Evolutionary conservation across 2,888 invertebrate genomes (phyloP), one percentile per base, ranked within the genome.

Genomic region (Dugesia japonica): DNA sequence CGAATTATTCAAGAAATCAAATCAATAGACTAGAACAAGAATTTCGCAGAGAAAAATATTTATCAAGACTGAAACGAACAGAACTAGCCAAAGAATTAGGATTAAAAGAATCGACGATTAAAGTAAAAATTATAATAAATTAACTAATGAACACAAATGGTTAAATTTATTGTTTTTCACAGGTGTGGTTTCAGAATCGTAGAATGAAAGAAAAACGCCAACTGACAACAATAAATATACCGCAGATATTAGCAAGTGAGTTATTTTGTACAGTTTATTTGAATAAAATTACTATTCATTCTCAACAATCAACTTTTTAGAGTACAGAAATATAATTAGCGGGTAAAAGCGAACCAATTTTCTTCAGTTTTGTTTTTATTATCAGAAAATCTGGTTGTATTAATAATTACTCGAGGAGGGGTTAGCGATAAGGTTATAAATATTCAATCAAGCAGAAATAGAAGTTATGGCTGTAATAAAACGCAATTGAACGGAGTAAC

Each of bases 171-270:
- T 20, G n/a, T 75, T 75, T 23, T n/a, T 56, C 26, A 7, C 56
- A 75, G 75, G 75, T 75, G 23, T 75, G 75, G 75, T 75, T 75
- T 28, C 75, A 75, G 56, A 75, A 75, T 75, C 75, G 75, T 75
- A 23, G 75, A 75, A 75, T 75, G 75, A 75, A 75, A 23, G 75
- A 75, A 42, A 75, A 75, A 26, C 75, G 75, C 56, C 75, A 75
- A 56, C 42, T 75, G 26, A 75, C 75, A n/a, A 56, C 75, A 4
- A 26, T 75, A 26, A 71, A 42, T 23, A 42, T 75, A n/a, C 75
- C 75, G 56, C 56, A 56, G 26, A 71, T 75, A 26, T 75, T 75
- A 26, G 75, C 75, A 17, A 75, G 75, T 75, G 56, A 75, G 75
- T 4, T 71, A 33, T 1, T 72, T 23, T 56, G 26, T 38, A 56